These are phyloP conservation scores for Caenorhabditis sp. DNA, from an alignment of 2,888 invertebrate genomes.

Conservation along the genomic window DNA sequence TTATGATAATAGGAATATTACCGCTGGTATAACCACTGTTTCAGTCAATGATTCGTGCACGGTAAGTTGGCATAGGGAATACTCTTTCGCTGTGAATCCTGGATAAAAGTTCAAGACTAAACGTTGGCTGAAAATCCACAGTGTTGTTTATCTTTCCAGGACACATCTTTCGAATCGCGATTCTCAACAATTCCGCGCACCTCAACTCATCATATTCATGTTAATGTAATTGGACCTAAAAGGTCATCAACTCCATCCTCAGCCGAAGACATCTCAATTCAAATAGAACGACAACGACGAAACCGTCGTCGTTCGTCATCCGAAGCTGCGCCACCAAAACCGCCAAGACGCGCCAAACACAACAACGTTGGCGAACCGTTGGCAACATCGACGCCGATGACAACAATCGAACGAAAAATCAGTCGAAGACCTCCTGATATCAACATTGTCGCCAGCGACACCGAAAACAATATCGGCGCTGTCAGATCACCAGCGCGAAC, in stretches of 20 bases:
- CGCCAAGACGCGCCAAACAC: slow-evolving; percentile 16
- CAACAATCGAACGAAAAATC: slow-evolving; percentile 35
- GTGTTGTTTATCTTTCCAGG: too few species aligned
- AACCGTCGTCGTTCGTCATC: neutral
- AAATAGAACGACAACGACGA: neutral
- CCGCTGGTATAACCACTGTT: slow-evolving; percentile 20
- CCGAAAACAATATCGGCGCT: slow-evolving; percentile 10
- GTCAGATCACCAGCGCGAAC: slow-evolving; percentile 28
- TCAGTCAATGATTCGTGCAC: slow-evolving; percentile 33
- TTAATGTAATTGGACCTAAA: slow-evolving; percentile 11
- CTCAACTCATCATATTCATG: slow-evolving; percentile 28
- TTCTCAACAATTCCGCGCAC: slow-evolving; percentile 33
- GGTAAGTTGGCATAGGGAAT: too few species aligned
- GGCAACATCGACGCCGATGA: slow-evolving; percentile 46
- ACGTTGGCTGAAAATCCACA: too few species aligned
- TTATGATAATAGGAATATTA: neutral
- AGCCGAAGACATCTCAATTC: neutral
- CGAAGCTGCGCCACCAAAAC: slow-evolving; percentile 20
- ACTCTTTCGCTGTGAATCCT: too few species aligned
- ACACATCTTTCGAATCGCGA: slow-evolving; percentile 31
- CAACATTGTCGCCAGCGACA: slow-evolving; percentile 30
- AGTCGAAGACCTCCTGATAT: slow-evolving; percentile 35
- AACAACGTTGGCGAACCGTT: slow-evolving; percentile 35
- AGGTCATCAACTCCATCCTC: too few species aligned
- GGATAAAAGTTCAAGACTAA: too few species aligned